phyloP scores from a whole-genome alignment of 2,797 vertebrate genomes.

The Mallotus villosus region DNA sequence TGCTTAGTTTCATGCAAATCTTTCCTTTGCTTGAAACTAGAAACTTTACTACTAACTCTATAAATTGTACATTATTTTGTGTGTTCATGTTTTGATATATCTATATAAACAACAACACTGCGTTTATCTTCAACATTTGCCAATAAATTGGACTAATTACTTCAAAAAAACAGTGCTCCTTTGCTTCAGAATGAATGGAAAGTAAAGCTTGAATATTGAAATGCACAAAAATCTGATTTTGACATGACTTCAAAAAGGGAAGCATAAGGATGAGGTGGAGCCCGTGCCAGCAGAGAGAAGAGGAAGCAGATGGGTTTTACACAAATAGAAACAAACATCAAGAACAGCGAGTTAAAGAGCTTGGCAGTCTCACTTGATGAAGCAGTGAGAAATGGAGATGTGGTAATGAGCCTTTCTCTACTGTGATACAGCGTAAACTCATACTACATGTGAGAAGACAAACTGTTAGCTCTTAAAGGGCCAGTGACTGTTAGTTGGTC shows the following conservation, averaged over 20 bases:
- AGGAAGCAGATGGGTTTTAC: slow-evolving; percentile 84
- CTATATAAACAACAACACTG: no score
- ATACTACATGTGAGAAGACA: slow-evolving; percentile 66
- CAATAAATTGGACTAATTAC: slow-evolving; percentile 4
- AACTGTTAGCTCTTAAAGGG: slow-evolving; percentile 74
- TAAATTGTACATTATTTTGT: slow-evolving; percentile 15
- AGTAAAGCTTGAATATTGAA: slow-evolving; percentile 66
- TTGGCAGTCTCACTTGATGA: slow-evolving; percentile 81
- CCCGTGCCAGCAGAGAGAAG: slow-evolving; percentile 78
- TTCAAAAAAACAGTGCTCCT: slow-evolving; percentile 60
- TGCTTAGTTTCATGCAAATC: no score
- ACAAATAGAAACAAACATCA: slow-evolving; percentile 85
- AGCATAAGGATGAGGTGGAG: slow-evolving; percentile 82
- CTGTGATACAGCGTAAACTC: slow-evolving; percentile 66
- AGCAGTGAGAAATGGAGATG: slow-evolving; percentile 76
- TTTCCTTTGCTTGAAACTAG: neutral
- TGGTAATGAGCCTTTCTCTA: slow-evolving; percentile 80
- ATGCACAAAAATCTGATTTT: slow-evolving; percentile 74
- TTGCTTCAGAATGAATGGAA: slow-evolving; percentile 68
- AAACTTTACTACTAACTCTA: slow-evolving; percentile 30
- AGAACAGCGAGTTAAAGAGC: slow-evolving; percentile 82
- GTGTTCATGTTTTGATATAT: neutral
- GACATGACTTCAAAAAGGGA: slow-evolving; percentile 80
- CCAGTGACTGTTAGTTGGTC: slow-evolving; percentile 56
- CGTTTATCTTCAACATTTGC: neutral